A percentile compares a stretch with the other conserved stretches of the same genome.
phyloP scores from a whole-genome alignment of 2,113 vertebrate species.

The Bucco capensis region DNA sequence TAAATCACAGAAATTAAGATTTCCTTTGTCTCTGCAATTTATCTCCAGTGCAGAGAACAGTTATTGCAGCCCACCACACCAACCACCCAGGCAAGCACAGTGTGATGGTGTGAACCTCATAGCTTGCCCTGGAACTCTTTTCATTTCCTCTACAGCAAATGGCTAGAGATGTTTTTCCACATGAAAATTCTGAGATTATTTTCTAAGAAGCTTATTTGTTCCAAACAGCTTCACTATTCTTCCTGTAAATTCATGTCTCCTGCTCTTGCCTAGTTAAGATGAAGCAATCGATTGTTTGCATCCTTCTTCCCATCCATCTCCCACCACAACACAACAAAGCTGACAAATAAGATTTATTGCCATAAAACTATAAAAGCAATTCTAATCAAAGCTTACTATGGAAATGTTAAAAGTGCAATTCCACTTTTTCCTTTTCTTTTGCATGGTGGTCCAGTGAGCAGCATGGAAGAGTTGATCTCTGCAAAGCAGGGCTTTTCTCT shows the following conservation, averaged over 20 bases:
- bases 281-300: background rate
- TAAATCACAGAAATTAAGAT: background rate
- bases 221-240: background rate
- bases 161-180: background rate
- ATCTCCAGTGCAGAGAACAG: background rate
- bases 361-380: background rate
- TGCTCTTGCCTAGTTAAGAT: background rate
- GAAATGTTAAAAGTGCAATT: background rate
- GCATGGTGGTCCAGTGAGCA: background rate
- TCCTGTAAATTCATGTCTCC: background rate
- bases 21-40: background rate
- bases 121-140: background rate
- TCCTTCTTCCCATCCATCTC: constrained; percentile 28
- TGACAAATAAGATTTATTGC: constrained; percentile 32
- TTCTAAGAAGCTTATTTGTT: background rate
- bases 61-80: background rate
- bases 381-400: background rate
- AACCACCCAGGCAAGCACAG: accelerated
- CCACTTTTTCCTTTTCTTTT: background rate
- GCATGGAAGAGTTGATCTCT: background rate
- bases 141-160: background rate
- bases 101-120: accelerated
- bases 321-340: background rate
- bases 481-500: background rate
- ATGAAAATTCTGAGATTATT: background rate